Base-by-base conservation (phyloP, 2,113 vertebrate species). In the Mesitornis unicolor region DNA sequence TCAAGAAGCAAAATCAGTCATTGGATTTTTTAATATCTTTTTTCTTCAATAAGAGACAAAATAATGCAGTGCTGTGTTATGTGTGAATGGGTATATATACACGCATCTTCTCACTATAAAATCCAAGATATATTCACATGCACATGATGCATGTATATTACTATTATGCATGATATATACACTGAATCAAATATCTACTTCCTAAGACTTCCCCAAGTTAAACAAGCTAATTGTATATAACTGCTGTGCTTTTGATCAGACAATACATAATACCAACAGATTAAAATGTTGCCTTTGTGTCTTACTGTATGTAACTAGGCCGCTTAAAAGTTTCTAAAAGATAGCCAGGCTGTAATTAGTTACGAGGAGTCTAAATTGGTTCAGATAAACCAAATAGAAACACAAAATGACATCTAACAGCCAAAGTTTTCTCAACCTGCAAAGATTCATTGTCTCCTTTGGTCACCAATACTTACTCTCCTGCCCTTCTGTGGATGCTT, bases 1-100 rank as follows among this genome's bases (percentile, higher is more conserved):
- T 98, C 97, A 98, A 98, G 96, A 98, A 96, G 97, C 95, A 98
- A 97, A 98, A 98, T 98, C 97, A 92, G 97, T 98, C 98, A 95
- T 5, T 91, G 91, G 91, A 89, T 92, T 98, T 98, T 98, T 98
- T 97, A 97, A 98, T 98, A 97, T 96, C 82, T 96, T 97, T 96
- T 96, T 93, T 93, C 75, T 91, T 95, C 82, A 70, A 54, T 89
- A 91, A 87, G 94, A 96, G 84, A 92, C 88, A 92, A 93, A 97
- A 95, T 91, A 96, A 97, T 18, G 35, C 88, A 85, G 57, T 1
- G 13, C 43, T 90, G 70, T 84, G 83, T 90, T 96, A 47, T 29
- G 50, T 65, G 29, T 63, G 69, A 64, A 77, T 13, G 24, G 14
- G 63, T 88, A 67, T 92, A 64, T 73, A 60, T 53, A 51, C 11